These are phyloP conservation scores for Diachasma alloeum DNA, from an alignment of 1,140 invertebrate genomes.

Conservation along the genomic window DNA sequence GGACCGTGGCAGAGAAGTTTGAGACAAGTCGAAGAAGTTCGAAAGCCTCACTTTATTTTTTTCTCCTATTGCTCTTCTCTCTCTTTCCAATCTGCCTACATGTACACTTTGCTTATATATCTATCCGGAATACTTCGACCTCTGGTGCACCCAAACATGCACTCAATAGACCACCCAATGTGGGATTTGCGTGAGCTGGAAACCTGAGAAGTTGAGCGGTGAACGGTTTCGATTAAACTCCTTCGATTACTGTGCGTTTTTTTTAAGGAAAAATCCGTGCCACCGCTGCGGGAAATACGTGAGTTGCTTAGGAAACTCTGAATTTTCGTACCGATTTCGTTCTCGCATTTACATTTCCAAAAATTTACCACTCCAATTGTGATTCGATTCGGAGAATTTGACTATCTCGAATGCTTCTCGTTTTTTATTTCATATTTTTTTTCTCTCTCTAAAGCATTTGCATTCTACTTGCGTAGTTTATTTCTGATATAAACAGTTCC, in stretches of 20 bases:
- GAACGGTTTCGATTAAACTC: slow-evolving; percentile 26
- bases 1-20: slow-evolving; percentile 32
- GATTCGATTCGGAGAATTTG: not conserved
- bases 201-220: slow-evolving; percentile 29
- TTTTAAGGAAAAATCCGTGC: not conserved
- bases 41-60: slow-evolving; percentile 9
- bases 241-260: slow-evolving; percentile 19
- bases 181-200: slow-evolving; percentile 36
- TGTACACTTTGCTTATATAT: slow-evolving; percentile 1
- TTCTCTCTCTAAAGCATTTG: not conserved
- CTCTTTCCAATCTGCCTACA: slow-evolving; percentile 8
- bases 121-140: not conserved
- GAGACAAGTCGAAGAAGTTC: slow-evolving; percentile 36
- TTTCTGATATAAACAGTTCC: not conserved
- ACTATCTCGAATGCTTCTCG: not conserved
- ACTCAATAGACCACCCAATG: not conserved
- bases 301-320: not conserved
- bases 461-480: not conserved
- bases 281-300: not conserved
- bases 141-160: not conserved
- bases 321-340: not conserved
- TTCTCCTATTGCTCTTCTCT: not conserved
- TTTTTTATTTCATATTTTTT: not conserved
- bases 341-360: not conserved
- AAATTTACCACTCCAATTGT: not conserved